These are phyloP conservation scores for Talpa occidentalis DNA, from an alignment of 2,113 vertebrate species.

Conservation along the genomic window DNA sequence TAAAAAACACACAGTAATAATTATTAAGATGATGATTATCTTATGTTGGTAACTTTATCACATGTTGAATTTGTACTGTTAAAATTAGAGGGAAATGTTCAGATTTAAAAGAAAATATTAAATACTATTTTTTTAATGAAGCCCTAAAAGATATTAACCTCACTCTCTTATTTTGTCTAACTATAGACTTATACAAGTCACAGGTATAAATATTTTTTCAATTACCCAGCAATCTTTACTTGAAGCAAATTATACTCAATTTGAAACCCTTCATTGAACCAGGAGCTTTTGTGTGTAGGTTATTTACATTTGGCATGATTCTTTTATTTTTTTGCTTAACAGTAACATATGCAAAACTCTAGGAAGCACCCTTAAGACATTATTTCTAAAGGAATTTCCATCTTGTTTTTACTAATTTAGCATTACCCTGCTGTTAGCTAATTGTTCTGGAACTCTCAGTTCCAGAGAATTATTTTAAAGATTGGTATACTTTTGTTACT, in stretches of 20 bases:
- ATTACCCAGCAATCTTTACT: neutral
- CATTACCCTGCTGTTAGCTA: conserved; percentile 45
- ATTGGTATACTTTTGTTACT: neutral
- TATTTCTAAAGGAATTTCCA: conserved; percentile 60
- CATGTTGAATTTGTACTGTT: conserved; percentile 17
- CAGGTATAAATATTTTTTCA: neutral
- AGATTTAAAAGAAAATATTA: neutral
- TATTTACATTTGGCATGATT: conserved; percentile 12
- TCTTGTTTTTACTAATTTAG: conserved; percentile 59
- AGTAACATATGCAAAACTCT: conserved; percentile 17
- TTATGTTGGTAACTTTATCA: neutral
- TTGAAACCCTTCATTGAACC: neutral
- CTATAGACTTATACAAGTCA: neutral
- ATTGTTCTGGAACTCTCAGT: conserved; percentile 57
- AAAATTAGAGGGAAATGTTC: neutral
- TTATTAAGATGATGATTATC: conserved; percentile 18
- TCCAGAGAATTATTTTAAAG: conserved; percentile 59
- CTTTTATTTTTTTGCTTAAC: conserved; percentile 62
- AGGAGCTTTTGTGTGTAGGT: neutral
- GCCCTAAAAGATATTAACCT: neutral
- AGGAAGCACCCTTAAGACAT: conserved; percentile 38
- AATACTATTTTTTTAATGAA: neutral
- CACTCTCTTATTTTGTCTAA: neutral
- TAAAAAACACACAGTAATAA: conserved; percentile 14
- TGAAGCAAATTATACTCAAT: neutral